Evolutionary conservation across 2,888 invertebrate species (phyloP).

Genomic region (Cephalotes varians): DNA sequence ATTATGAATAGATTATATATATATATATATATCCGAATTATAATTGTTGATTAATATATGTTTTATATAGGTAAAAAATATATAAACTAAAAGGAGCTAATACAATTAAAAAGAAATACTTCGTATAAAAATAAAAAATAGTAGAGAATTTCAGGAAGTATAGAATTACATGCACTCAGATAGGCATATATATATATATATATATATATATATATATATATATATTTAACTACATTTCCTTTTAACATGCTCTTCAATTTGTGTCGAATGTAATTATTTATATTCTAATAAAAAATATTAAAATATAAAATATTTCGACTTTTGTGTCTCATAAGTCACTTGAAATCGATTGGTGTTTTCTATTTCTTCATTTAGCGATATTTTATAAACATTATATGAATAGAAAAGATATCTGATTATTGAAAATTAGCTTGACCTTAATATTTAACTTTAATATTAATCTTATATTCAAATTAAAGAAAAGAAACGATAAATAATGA

Average conservation of each 20-base stretch:
- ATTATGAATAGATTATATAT: no score
- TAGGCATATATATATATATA: no score
- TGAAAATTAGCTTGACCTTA: background rate
- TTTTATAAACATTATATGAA: background rate
- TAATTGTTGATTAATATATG: constrained; percentile 10
- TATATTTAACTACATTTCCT: constrained; percentile 71
- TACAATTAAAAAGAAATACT: constrained; percentile 24
- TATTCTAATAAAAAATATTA: background rate
- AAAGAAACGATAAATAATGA: constrained; percentile 14
- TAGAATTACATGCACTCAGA: constrained; percentile 67
- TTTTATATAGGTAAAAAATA: constrained; percentile 14
- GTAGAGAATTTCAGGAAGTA: constrained; percentile 43
- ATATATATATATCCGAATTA: background rate
- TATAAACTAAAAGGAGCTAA: constrained; percentile 16
- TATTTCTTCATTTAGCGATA: background rate
- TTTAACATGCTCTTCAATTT: constrained; percentile 66
- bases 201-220: no score
- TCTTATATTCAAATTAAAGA: no score
- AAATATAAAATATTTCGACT: background rate
- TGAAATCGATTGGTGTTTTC: background rate
- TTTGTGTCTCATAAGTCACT: background rate
- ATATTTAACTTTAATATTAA: background rate
- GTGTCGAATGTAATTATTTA: constrained; percentile 23
- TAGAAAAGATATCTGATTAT: background rate
- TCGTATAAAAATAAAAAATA: no score